Base-by-base conservation (phyloP, 2,888 invertebrate genomes). In the Leptinotarsa tumamoca region DNA sequence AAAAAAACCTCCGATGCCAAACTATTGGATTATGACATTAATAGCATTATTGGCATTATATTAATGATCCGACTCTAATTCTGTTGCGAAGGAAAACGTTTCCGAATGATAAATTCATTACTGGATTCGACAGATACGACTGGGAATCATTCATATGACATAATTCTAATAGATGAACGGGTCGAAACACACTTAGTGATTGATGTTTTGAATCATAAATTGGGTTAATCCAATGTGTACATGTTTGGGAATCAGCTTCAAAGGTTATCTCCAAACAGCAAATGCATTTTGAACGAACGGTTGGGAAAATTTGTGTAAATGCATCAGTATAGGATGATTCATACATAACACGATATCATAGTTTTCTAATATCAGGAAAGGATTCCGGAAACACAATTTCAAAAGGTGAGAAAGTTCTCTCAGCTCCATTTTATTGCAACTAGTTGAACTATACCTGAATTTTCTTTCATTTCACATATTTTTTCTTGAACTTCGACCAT, bases 161-260 rank as follows among this genome's bases (percentile, higher is more conserved):
- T 58, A 58, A 58, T 58, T 58, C 58, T 58, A 58, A 23, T 58
- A 23, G 58, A 58, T 58, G 58, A 58, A 23, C 13, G 23, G 58
- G 23, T 58, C 21, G 58, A 58, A 58, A 58, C 58, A 21, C 23
- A 58, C 58, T 58, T 23, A 58, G 23, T 58, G 58, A 58, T 58
- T 58, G 58, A 58, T 58, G 58, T 58, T 54, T 18, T 23, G 58
- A 18, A 58, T 58, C 14, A 58, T 58, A 58, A 58, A 58, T 58
- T 27, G 58, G 21, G 23, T 58, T 58, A 23, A 58, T 58, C 23
- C 23, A 23, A 14, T 58, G 27, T 27, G 7, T 23, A 15, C 4
- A 23, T 58, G 58, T 58, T 58, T 23, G 58, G 21, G 58, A 58
- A 58, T n/a, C 10, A 54, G 18, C 18, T 13, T 18, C 10, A n/a